phyloP scores from a whole-genome alignment of 2,113 vertebrate species.

The rat (Rattus norvegicus) region GRCr8 NC_086033.1:9434001-9434500 shows the following conservation, averaged over 20 bases:
- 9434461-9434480: not conserved
- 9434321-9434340: constrained; percentile 12
- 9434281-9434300: not conserved
- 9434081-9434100: not conserved
- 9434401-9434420: not conserved
- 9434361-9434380: not conserved
- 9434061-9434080: not conserved
- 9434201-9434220: not conserved
- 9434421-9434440: not conserved
- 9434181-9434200: not conserved
- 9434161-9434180: not conserved
- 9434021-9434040: no score
- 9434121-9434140: not conserved
- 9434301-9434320: not conserved
- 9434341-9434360: constrained; percentile 41
- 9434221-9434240: not conserved
- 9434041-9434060: not conserved
- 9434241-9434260: constrained; percentile 3
- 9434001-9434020: not conserved
- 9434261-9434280: not conserved
- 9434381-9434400: not conserved
- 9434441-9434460: no score
- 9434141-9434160: not conserved
- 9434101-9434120: not conserved
- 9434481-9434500: not conserved